Evolutionary conservation across 2,113 vertebrate species (phyloP).

Genomic region (Columbina picui): DNA sequence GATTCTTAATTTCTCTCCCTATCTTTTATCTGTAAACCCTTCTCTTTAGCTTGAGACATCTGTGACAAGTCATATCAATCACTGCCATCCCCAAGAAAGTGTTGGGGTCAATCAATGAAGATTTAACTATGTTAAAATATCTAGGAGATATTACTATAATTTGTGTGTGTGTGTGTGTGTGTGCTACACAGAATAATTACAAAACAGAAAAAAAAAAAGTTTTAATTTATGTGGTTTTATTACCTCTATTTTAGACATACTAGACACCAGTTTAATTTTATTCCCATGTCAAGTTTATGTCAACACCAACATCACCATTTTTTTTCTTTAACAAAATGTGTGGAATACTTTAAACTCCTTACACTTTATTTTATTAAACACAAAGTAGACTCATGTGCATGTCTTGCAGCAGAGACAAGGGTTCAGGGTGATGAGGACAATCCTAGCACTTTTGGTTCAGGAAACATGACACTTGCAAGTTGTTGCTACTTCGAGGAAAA

Average conservation of each 20-base stretch:
- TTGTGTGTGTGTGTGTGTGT: neutral
- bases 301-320: neutral
- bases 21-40: neutral
- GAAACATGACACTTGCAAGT: neutral
- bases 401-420: neutral
- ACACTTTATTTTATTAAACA: neutral
- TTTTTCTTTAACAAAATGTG: neutral
- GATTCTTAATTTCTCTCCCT: neutral
- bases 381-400: neutral
- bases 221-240: neutral
- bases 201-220: fast-evolving
- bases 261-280: neutral
- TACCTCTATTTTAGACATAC: neutral
- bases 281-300: neutral
- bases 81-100: neutral
- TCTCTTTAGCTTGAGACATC: neutral
- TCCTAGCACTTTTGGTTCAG: neutral
- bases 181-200: neutral
- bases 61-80: neutral
- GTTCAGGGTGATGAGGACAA: neutral
- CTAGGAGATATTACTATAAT: neutral
- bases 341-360: neutral
- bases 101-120: fast-evolving
- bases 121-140: neutral
- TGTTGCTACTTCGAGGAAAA: neutral